Base-by-base conservation (phyloP, 2,797 vertebrate species). In the Sebastes oblongus region DNA sequence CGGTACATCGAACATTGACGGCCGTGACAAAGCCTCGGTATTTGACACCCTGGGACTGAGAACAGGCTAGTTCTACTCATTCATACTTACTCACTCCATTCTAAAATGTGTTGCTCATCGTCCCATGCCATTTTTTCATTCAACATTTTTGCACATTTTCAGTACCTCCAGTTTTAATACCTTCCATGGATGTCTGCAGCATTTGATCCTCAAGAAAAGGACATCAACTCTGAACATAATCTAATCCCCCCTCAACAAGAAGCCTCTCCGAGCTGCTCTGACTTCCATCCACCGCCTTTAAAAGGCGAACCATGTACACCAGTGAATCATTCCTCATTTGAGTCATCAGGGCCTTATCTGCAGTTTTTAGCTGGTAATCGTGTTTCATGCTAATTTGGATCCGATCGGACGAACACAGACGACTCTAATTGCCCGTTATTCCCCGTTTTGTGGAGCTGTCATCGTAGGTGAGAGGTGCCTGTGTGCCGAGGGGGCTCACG, bases 311-410 rank as follows among this genome's bases (percentile, higher is more conserved):
- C 73, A 9, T 39, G 34, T 6, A 27, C 16, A 4, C 34, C 67
- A 29, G 11, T 76, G 83, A 66, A 80, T 86, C 86, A 85, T 71
- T 59, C 60, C 60, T 78, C 67, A 39, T 72, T 79, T 55, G 72
- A 84, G 20, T 86, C 86, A 80, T 87, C 65, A 1, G 24, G 16
- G 77, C 32, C 75, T 54, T 75, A 83, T 89, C 79, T 70, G 61
- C 67, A 64, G 86, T 69, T 83, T 72, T 82, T 68, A 75, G 83
- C 86, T 27, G 59, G 16, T 82, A 78, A 84, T 89, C 78, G 6
- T 8, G 55, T 87, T 90, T 87, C 85, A 83, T 75, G 79, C 79
- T 86, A 80, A 89, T 88, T 83, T 79, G 69, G 68, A 86, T 79
- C 80, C 77, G 86, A 92, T 88, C 87, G 82, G 85, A 83, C 25